phyloP scores from a whole-genome alignment of 92 coral and sea anemone species.

The Micromussa lordhowensis region DNA sequence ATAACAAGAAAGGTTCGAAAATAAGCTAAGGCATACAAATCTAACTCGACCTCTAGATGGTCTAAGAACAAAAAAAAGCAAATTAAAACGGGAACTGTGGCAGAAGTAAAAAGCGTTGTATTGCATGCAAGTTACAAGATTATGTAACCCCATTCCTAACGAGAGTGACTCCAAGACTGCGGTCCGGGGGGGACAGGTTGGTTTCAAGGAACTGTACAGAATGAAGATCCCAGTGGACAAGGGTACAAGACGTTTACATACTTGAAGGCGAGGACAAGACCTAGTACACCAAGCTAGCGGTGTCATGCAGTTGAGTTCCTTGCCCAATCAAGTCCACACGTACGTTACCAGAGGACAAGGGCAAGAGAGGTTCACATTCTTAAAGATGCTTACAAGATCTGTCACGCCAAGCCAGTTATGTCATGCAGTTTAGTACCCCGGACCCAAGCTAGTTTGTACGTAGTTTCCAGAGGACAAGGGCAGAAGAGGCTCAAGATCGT shows the following conservation, averaged over 20 bases:
- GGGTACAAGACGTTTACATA: neutral
- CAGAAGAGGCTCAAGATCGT: too few relatives aligned
- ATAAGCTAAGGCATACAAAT: neutral
- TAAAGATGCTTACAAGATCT: too few relatives aligned
- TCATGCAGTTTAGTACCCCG: too few relatives aligned
- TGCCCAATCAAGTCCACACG: neutral
- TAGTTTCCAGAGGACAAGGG: too few relatives aligned
- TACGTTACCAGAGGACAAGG: neutral
- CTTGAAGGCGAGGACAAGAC: too few relatives aligned
- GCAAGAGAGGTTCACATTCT: too few relatives aligned
- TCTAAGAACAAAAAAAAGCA: neutral
- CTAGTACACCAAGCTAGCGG: too few relatives aligned
- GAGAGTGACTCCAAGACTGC: neutral
- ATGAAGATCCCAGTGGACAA: neutral
- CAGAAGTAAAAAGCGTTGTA: neutral
- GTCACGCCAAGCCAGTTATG: too few relatives aligned
- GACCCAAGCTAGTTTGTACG: too few relatives aligned
- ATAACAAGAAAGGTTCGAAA: neutral
- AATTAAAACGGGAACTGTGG: neutral
- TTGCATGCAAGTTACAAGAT: neutral
- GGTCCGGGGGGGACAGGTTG: neutral
- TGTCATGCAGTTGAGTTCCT: too few relatives aligned
- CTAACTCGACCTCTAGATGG: neutral
- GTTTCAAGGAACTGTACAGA: neutral
- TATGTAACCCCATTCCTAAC: neutral